Percentiles rank a stretch among this genome's conserved stretches.
These are phyloP conservation scores for Martes martes DNA, from an alignment of 2,113 vertebrate genomes.

Conservation along the genomic window DNA sequence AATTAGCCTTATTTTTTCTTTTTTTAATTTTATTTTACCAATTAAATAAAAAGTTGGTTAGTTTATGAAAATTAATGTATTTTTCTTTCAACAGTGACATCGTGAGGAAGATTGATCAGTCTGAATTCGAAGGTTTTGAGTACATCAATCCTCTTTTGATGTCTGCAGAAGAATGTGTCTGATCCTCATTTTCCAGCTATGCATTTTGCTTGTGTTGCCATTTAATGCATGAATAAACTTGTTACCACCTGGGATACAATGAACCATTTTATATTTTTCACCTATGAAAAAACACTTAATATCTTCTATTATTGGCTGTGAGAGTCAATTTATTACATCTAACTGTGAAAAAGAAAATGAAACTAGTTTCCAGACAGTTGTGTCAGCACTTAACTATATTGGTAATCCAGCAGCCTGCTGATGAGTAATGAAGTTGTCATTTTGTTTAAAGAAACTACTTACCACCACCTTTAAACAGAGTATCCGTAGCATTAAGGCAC, in stretches of 20 bases:
- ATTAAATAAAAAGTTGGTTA: conserved; percentile 32
- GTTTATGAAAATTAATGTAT: conserved; percentile 49
- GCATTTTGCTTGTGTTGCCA: conserved; percentile 69
- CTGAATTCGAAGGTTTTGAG: conserved; percentile 99
- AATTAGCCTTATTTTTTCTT: background rate
- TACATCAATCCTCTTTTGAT: conserved; percentile 99
- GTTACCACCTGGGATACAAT: conserved; percentile 69
- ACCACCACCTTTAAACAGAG: conserved; percentile 50
- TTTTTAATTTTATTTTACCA: conserved; percentile 24
- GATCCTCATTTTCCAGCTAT: conserved; percentile 78
- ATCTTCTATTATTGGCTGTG: conserved; percentile 47
- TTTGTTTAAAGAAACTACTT: conserved; percentile 57
- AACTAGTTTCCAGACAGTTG: conserved; percentile 52
- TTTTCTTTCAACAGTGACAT: conserved; percentile 87
- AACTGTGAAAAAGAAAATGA: conserved; percentile 41
- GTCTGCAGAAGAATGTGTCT: conserved; percentile 99
- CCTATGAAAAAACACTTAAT: conserved; percentile 41
- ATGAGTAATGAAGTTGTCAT: conserved; percentile 22
- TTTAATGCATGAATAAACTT: conserved; percentile 78
- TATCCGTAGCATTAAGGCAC: conserved; percentile 39
- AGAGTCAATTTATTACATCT: conserved; percentile 44
- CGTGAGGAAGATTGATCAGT: conserved; percentile 99
- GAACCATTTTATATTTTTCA: conserved; percentile 69
- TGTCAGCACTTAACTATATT: conserved; percentile 67
- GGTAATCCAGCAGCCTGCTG: conserved; percentile 49